Evolutionary conservation across 2,888 invertebrate genomes (phyloP).

Genomic region (Catotricha subobsoleta): DNA sequence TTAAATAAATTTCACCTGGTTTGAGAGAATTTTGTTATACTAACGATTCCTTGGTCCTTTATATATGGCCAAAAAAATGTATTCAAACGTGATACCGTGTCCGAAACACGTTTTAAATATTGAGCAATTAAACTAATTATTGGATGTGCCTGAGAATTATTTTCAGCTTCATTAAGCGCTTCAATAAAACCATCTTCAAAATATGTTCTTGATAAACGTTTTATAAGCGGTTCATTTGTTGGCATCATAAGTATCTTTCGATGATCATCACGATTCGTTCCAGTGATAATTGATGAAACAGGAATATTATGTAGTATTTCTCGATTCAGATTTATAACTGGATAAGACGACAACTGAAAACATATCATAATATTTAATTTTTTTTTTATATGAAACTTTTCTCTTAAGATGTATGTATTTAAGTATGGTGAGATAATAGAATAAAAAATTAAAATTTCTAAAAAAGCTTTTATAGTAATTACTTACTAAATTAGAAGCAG

Average conservation of each 20-base stretch:
- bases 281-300: too few species aligned
- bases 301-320: conserved; percentile 26
- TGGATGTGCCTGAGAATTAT: conserved; percentile 31
- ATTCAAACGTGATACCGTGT: conserved; percentile 35
- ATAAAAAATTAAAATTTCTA: too few species aligned
- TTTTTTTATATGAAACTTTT: too few species aligned
- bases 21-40: conserved; percentile 30
- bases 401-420: too few species aligned
- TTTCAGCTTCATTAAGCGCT: conserved; percentile 44
- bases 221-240: conserved; percentile 52
- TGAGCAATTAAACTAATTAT: conserved; percentile 37
- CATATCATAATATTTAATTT: too few species aligned
- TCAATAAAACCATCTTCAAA: conserved; percentile 56
- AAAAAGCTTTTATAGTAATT: too few species aligned
- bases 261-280: conserved; percentile 27
- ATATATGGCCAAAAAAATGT: conserved; percentile 40
- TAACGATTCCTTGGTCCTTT: conserved; percentile 24
- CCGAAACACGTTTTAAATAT: conserved; percentile 35
- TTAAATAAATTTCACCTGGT: conserved; percentile 26
- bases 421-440: too few species aligned
- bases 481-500: conserved; percentile 9
- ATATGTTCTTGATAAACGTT: conserved; percentile 56
- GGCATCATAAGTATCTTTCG: conserved; percentile 37
- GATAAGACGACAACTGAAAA: conserved; percentile 37
- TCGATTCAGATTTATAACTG: conserved; percentile 46